Evolutionary conservation across 2,888 invertebrate genomes (phyloP), one percentile per base, ranked within the genome.

Genomic region (Nemoura dubitans): DNA sequence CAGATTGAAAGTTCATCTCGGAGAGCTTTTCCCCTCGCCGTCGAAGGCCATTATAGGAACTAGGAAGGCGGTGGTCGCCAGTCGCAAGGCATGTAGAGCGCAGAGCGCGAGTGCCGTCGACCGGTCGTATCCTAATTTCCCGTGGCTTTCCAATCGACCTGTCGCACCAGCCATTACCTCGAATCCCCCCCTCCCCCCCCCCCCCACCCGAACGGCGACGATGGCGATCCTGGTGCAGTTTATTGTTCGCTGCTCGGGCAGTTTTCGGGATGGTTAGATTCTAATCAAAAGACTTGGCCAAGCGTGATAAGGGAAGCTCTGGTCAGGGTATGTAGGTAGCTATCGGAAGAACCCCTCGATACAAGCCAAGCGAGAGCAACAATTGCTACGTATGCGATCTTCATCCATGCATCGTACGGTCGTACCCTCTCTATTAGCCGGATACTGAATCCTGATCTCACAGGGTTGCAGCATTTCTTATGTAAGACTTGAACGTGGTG

Each of bases 211-310:
- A 10, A 36, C 36, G 36, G 10, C 59, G 59, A 59, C 59, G 59
- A 21, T 1, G 59, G 14, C 16, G 59, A 59, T 21, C 14, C 59
- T 59, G 59, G 16, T 59, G 59, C 59, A 21, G 2, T 21, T 10
- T 59, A 59, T 59, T 59, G 59, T 59, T 21, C 21, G 59, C 59
- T 59, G 10, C 59, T 59, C 59, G 10, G 14, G 10, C 59, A 21
- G 59, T 59, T 59, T 21, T 59, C 59, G 59, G 59, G 59, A 59
- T 59, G 59, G 59, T 59, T 59, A 59, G 59, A 7, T 59, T 59
- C 59, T 59, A 59, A 59, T 59, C 59, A 59, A 59, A 59, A 59
- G 59, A 59, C 59, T 59, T 59, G 59, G 59, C 59, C 59, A 59
- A 59, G 59, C 59, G 14, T 59, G 59, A 59, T 59, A 7, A 59